Base-by-base conservation (phyloP, 2,113 vertebrate species). In the Pseudonaja textilis region DNA sequence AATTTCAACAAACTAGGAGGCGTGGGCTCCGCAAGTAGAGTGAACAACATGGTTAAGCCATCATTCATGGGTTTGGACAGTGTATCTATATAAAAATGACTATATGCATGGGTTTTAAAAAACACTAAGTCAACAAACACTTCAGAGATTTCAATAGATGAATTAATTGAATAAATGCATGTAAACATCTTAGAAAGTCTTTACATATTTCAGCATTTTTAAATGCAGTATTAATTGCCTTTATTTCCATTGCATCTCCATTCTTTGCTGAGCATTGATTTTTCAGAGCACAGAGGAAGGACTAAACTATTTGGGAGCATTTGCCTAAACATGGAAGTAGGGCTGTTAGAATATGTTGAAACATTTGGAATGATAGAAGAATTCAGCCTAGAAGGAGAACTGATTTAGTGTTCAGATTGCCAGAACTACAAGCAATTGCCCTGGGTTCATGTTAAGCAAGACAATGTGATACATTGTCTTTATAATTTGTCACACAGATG, bases 301-400 rank as follows among this genome's bases (percentile, higher is more conserved):
- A 16, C 1, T 1, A 16, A 74, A 94, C 89, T 45, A 52, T 16
- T 74, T 95, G 93, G 34, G 74, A 56, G 34, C 26, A 93, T 94
- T 39, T 93, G 25, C 1, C 2, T 89, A 18, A 42, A 42, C 3
- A 87, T 1, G 47, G 89, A 88, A 91, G 0, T 42, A 5, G 0
- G 39, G 6, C 26, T 29, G 42, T 3, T 87, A 88, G 74, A 95
- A 93, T 14, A 0, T 89, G 2, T 22, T 91, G 11, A 81, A 4
- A 93, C 74, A 85, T 93, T 8, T 88, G 56, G 20, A 93, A 74
- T 8, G 22, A 18, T 20, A 85, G 29, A 94, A 94, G 64, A 85
- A 91, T 64, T 29, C 14, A 14, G 47, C 61, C 55, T 94, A 87
- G 16, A 91, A 0, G 5, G 61, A 92, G 56, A 87, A 87, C 22